Percentiles rank a stretch among this genome's conserved stretches.
Conservation (phyloP, 2,797 vertebrate species). For the Cyprinella venusta region DNA sequence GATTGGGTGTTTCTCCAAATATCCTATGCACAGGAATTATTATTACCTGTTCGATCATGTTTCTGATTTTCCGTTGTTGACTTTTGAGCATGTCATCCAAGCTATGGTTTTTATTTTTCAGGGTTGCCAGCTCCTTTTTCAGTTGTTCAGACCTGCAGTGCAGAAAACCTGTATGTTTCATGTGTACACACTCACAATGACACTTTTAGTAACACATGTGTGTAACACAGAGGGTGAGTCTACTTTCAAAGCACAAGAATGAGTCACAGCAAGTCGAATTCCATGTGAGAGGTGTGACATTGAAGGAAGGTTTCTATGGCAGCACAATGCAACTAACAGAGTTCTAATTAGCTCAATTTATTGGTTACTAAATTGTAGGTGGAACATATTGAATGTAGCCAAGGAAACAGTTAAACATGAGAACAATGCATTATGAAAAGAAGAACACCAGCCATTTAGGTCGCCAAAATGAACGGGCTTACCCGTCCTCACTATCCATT, state of each 20-base stretch:
- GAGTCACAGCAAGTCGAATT: neutral
- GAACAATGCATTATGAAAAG: conserved; percentile 1
- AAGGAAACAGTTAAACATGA: conserved; percentile 10
- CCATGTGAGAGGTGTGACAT: neutral
- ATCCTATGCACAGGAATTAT: neutral
- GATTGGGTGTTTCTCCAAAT: conserved; percentile 20
- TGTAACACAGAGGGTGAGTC: neutral
- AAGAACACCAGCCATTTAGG: neutral
- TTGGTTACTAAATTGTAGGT: neutral
- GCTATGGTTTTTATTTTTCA: conserved; percentile 90
- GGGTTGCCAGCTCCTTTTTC: conserved; percentile 82
- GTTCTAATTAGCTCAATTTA: neutral
- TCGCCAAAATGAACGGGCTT: neutral
- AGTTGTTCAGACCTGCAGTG: conserved; percentile 78
- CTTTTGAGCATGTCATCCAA: conserved; percentile 94
- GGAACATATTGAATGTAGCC: neutral
- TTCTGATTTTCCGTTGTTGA: conserved; percentile 93
- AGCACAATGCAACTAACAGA: neutral
- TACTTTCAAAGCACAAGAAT: neutral
- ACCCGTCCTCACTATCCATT: conserved; percentile 68
- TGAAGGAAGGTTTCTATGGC: conserved; percentile 7
- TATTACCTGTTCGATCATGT: conserved; percentile 95
- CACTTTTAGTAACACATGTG: neutral
- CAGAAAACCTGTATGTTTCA: conserved; percentile 3
- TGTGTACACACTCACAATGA: neutral